Evolutionary conservation across 2,888 invertebrate species (phyloP), one percentile per base, ranked within the genome.

Genomic region (Drosophila tanythrix): DNA sequence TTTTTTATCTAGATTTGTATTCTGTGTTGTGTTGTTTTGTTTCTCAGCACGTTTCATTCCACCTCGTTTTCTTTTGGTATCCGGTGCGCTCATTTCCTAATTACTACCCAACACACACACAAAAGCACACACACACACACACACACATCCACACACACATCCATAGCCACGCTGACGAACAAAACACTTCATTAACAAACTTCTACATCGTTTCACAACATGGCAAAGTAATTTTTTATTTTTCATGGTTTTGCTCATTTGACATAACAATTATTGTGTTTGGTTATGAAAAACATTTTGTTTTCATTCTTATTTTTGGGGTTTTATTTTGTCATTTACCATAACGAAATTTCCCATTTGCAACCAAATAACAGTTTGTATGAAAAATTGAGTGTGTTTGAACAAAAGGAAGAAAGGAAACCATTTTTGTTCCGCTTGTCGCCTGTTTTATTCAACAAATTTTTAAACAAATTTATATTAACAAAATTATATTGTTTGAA

Each of bases 361-460:
- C 62, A 76, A 48, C 51, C 68, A 31, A 60, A 69, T 61, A 76
- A 79, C 40, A 63, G 71, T 73, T 65, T 60, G 70, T 66, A 60
- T 36, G 51, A 48, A 57, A 55, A 53, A 74, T 21, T 46, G 31
- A 69, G 60, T 72, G 13, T 66, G 35, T 65, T 36, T 50, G 50
- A 72, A 56, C 61, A 79, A 52, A 73, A 70, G 63, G 65, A 70
- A 64, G 67, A 78, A 83, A 91, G 87, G 90, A 92, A 92, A 92
- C 90, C 86, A 91, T 93, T 93, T 79, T 91, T 92, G 92, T 92
- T 92, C 93, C 92, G 93, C 93, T 93, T 93, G 93, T 93, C 93
- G 92, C 92, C 92, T 92, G 92, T 92, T 92, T 92, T 87, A 82
- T 89, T 83, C 60, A 81, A 69, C 67, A 67, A 69, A 75, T 74